phyloP scores from a whole-genome alignment of 2,797 vertebrate species.

The Phataginus tetradactyla region DNA sequence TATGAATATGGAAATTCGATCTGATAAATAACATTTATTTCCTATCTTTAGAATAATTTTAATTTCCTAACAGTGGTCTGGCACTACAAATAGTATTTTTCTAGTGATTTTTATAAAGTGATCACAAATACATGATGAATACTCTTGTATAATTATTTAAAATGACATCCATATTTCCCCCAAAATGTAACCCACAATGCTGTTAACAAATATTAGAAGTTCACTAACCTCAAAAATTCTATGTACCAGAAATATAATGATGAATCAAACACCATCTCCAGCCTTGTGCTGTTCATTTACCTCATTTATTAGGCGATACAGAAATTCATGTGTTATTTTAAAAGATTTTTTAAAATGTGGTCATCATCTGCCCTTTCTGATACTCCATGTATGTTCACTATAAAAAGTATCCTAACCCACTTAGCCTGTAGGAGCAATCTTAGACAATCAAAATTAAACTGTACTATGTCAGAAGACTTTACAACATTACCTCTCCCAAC shows the following conservation, averaged over 20 bases:
- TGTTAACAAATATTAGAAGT: not conserved
- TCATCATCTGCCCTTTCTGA: not conserved
- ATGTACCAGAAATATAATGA: not conserved
- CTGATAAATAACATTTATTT: not conserved
- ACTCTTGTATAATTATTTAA: not conserved
- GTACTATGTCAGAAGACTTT: not conserved
- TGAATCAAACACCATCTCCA: not conserved
- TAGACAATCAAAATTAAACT: slow-evolving; percentile 44
- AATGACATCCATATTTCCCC: not conserved
- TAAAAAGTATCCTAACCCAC: not conserved
- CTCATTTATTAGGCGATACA: not conserved
- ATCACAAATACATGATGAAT: not conserved
- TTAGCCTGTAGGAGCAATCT: not conserved
- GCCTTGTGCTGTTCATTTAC: not conserved
- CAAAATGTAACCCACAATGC: not conserved
- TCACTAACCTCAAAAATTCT: not conserved
- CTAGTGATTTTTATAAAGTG: not conserved
- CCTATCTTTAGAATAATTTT: slow-evolving; percentile 31
- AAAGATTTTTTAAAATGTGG: not conserved
- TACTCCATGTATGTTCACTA: not conserved
- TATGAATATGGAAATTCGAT: not conserved
- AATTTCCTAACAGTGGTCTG: slow-evolving; percentile 43
- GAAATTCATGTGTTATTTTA: not conserved
- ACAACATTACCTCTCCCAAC: not conserved
- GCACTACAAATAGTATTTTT: not conserved